Evolutionary conservation across 2,797 vertebrate species (phyloP).

Genomic region (Protonibea diacanthus): DNA sequence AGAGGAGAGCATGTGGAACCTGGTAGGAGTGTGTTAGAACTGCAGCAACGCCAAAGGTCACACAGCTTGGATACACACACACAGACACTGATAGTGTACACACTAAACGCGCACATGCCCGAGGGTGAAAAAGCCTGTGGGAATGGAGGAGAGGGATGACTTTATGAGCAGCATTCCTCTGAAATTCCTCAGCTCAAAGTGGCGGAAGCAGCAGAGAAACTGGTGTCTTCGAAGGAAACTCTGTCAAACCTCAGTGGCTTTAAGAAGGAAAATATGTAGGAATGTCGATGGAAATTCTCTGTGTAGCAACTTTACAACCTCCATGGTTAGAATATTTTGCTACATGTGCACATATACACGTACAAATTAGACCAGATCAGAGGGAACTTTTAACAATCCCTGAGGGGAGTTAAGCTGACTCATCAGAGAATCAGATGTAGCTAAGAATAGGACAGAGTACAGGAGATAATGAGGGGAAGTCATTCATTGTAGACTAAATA

Average conservation of each 20-base stretch:
- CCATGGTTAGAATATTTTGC: constrained; percentile 8
- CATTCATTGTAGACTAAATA: background rate
- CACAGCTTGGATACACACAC: constrained; percentile 1
- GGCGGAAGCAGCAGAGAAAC: constrained; percentile 50
- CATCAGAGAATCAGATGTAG: background rate
- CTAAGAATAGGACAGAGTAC: background rate
- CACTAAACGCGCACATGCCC: background rate
- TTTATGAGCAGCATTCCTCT: constrained; percentile 72
- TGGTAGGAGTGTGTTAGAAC: constrained; percentile 62
- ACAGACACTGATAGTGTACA: background rate
- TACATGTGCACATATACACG: constrained; percentile 18
- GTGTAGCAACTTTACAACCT: constrained; percentile 20
- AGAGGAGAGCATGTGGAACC: constrained; percentile 53
- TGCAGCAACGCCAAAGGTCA: constrained; percentile 51
- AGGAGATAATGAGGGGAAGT: constrained; percentile 6
- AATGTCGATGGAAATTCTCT: constrained; percentile 40
- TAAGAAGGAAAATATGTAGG: constrained; percentile 37
- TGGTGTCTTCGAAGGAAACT: constrained; percentile 48
- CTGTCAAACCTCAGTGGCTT: constrained; percentile 48
- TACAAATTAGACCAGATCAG: constrained; percentile 12
- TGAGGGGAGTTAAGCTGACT: background rate
- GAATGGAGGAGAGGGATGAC: constrained; percentile 40
- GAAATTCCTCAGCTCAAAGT: constrained; percentile 69
- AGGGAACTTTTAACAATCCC: background rate
- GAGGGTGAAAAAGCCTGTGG: background rate